phyloP scores from a whole-genome alignment of 2,888 invertebrate species.

The Xanthorhoe designata region DNA sequence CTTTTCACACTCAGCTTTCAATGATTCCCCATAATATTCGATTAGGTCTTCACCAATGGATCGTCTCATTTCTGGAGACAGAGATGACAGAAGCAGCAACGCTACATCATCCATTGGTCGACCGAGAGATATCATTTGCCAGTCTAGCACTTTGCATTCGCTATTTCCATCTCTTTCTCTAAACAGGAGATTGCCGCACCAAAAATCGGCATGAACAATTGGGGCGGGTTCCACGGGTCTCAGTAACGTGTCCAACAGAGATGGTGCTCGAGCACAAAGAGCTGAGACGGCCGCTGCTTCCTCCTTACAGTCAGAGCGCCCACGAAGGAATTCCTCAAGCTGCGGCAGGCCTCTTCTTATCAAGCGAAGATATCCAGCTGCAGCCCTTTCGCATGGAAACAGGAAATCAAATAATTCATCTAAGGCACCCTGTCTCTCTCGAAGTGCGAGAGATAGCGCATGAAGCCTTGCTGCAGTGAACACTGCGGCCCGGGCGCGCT shows the following conservation, averaged over 20 bases:
- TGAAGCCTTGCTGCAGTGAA: slow-evolving; percentile 90
- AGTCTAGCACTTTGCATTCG: slow-evolving; percentile 90
- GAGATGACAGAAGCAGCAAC: slow-evolving; percentile 89
- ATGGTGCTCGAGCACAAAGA: slow-evolving; percentile 89
- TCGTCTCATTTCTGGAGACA: slow-evolving; percentile 89
- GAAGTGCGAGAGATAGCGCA: slow-evolving; percentile 87
- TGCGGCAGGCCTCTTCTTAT: slow-evolving; percentile 92
- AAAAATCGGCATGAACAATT: slow-evolving; percentile 93
- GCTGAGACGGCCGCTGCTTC: slow-evolving; percentile 87
- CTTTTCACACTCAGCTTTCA: slow-evolving; percentile 86
- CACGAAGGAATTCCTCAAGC: slow-evolving; percentile 89
- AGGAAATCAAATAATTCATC: slow-evolving; percentile 86
- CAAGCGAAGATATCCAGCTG: slow-evolving; percentile 92
- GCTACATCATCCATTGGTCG: slow-evolving; percentile 92
- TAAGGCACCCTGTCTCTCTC: slow-evolving; percentile 78
- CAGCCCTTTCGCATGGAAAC: slow-evolving; percentile 91
- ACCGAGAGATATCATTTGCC: slow-evolving; percentile 94
- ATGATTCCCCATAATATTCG: slow-evolving; percentile 89
- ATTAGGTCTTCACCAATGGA: slow-evolving; percentile 87
- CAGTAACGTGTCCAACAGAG: slow-evolving; percentile 89
- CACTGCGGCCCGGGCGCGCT: slow-evolving; percentile 89
- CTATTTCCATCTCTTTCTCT: slow-evolving; percentile 79
- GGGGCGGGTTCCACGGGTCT: slow-evolving; percentile 91
- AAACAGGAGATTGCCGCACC: slow-evolving; percentile 93
- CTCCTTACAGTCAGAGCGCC: slow-evolving; percentile 87